Evolutionary conservation across 2,888 invertebrate species (phyloP).

Genomic region (Acrobasis suavella): DNA sequence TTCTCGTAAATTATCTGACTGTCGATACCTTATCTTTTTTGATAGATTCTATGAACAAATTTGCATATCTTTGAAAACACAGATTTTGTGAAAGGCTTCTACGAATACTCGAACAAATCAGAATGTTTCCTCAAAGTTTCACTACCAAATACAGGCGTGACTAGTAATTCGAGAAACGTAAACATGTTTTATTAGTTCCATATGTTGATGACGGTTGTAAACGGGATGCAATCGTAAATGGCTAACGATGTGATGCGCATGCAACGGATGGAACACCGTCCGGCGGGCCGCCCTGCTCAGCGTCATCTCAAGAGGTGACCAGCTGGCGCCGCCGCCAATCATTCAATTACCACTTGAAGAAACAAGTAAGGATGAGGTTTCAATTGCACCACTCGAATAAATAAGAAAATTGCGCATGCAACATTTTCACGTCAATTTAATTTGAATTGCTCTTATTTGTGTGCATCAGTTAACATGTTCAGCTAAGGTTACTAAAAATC

Average conservation of each 20-base stretch:
- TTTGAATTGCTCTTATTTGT: constrained; percentile 3
- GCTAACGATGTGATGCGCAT: constrained; percentile 52
- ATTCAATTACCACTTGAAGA: constrained; percentile 63
- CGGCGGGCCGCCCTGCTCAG: constrained; percentile 46
- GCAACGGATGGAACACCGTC: constrained; percentile 47
- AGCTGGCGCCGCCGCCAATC: constrained; percentile 70
- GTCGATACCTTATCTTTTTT: constrained; percentile 28
- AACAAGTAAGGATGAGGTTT: constrained; percentile 43
- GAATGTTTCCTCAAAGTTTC: not conserved
- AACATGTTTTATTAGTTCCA: constrained; percentile 25
- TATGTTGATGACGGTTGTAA: constrained; percentile 20
- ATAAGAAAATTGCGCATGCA: constrained; percentile 39
- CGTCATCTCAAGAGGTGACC: constrained; percentile 68
- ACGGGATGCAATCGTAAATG: constrained; percentile 42
- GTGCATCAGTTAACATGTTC: not conserved
- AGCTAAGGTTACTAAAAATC: too few relatives aligned
- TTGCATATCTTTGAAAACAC: not conserved
- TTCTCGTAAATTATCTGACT: not conserved
- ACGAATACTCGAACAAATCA: not conserved
- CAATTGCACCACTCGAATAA: constrained; percentile 56
- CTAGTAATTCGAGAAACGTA: not conserved
- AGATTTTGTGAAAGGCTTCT: not conserved
- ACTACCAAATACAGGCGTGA: constrained; percentile 1
- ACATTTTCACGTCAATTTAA: constrained; percentile 19
- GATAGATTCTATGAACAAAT: not conserved